Evolutionary conservation across 2,113 vertebrate species (phyloP).

Genomic region (Ia io): DNA sequence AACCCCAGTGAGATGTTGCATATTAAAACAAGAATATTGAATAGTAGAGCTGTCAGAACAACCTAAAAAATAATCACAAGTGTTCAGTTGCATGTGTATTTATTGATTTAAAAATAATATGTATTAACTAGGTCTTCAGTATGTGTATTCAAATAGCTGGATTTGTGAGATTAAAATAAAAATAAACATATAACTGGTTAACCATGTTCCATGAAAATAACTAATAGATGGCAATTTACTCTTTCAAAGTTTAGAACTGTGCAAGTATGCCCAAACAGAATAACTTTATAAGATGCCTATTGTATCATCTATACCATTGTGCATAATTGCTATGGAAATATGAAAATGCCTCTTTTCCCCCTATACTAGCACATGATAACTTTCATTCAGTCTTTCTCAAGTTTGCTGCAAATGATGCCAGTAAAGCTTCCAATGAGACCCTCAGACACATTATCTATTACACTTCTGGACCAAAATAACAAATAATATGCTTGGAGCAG

Average conservation of each 20-base stretch:
- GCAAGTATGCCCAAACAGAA: constrained; percentile 55
- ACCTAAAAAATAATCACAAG: not conserved
- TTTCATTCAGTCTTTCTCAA: constrained; percentile 39
- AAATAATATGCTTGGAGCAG: constrained; percentile 83
- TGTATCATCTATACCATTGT: constrained; percentile 41
- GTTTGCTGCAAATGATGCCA: constrained; percentile 72
- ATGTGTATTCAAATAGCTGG: not conserved
- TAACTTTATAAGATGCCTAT: constrained; percentile 65
- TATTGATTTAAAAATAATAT: constrained; percentile 13
- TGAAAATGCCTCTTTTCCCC: constrained; percentile 32
- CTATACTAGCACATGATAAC: constrained; percentile 51
- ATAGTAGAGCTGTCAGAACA: not conserved
- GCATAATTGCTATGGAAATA: constrained; percentile 67
- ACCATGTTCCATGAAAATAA: not conserved
- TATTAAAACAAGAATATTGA: not conserved
- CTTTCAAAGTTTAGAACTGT: constrained; percentile 17
- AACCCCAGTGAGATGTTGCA: not conserved
- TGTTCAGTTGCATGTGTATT: not conserved
- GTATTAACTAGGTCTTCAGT: not conserved
- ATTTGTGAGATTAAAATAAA: constrained; percentile 15
- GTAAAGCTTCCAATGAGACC: constrained; percentile 69
- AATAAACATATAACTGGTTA: not conserved
- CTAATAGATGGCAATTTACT: constrained; percentile 30
- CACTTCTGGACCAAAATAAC: constrained; percentile 81
- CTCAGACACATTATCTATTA: constrained; percentile 80